A percentile compares a stretch with the other conserved stretches of the same genome.
Conservation (phyloP, 1,140 invertebrate genomes). For the Brachystomella parvula region DNA sequence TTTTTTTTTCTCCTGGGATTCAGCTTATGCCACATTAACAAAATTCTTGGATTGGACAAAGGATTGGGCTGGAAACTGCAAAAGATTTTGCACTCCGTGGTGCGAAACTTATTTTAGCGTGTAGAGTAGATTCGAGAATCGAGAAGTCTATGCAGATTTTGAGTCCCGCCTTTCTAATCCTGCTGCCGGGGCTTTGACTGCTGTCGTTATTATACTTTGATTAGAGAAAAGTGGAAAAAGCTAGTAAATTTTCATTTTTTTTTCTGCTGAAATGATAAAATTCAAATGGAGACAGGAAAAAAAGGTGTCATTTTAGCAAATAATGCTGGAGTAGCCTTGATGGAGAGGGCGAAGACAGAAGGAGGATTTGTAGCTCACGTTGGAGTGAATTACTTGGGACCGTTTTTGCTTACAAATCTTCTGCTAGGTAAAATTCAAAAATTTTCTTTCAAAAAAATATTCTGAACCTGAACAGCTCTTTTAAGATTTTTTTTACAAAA, state of each 20-base stretch:
- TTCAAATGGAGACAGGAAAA: constrained; percentile 35
- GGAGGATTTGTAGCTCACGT: constrained; percentile 47
- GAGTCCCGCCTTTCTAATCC: too few species aligned
- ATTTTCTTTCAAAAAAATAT: too few species aligned
- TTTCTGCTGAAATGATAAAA: constrained; percentile 37
- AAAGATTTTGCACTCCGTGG: constrained; percentile 43
- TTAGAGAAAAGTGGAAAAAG: too few species aligned
- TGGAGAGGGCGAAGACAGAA: constrained; percentile 24
- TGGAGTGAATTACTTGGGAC: constrained; percentile 78
- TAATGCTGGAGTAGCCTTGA: constrained; percentile 45
- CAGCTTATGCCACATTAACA: not conserved
- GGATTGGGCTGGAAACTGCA: constrained; percentile 51
- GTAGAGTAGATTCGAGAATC: constrained; percentile 43
- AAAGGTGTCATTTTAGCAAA: constrained; percentile 47
- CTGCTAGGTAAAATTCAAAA: constrained; percentile 53
- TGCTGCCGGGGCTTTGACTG: too few species aligned
- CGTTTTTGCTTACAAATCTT: constrained; percentile 69
- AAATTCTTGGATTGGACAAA: constrained; percentile 28
- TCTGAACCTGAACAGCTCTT: too few species aligned
- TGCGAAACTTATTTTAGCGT: constrained; percentile 47
- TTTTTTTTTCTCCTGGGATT: not conserved
- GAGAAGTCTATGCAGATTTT: too few species aligned
- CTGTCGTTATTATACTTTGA: constrained; percentile 30
- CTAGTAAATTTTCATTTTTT: constrained; percentile 13
- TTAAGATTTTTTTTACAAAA: too few species aligned